A percentile compares a stretch with the other conserved stretches of the same genome.
Conservation (phyloP, 2,113 vertebrate species). For the Perca flavescens region DNA sequence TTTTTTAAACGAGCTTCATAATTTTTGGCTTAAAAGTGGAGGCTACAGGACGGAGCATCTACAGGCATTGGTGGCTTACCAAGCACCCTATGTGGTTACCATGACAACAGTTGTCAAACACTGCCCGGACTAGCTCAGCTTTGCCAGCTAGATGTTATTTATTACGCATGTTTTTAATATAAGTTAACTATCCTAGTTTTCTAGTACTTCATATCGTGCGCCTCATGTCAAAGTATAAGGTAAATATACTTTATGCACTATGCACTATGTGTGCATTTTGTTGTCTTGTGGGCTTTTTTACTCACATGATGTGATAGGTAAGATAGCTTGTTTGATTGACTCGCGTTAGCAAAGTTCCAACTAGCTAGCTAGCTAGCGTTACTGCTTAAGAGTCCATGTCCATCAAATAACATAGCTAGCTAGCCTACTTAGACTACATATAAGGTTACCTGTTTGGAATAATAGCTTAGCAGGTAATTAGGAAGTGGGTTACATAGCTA, state of each 20-base stretch:
- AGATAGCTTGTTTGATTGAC: neutral
- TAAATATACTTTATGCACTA: slow-evolving; percentile 36
- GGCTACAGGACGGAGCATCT: too few species aligned
- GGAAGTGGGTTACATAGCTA: neutral
- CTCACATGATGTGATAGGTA: neutral
- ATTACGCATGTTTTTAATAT: neutral
- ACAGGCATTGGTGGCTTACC: too few species aligned
- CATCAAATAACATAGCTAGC: too few species aligned
- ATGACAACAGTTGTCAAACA: slow-evolving; percentile 41
- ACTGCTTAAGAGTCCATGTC: too few species aligned
- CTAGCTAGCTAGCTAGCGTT: neutral
- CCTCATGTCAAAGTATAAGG: slow-evolving; percentile 79
- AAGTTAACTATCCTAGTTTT: too few species aligned
- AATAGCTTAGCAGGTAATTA: neutral
- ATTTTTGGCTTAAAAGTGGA: too few species aligned
- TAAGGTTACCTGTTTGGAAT: neutral
- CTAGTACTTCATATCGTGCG: neutral
- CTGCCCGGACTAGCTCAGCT: neutral
- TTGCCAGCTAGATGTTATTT: neutral
- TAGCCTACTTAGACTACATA: too few species aligned
- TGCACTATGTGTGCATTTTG: neutral
- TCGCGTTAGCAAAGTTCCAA: neutral
- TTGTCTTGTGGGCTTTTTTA: neutral
- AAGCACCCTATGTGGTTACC: slow-evolving; percentile 27
- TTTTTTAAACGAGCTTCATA: too few species aligned